Conservation (phyloP, 2,888 invertebrate species). For the Rhingia campestris region DNA sequence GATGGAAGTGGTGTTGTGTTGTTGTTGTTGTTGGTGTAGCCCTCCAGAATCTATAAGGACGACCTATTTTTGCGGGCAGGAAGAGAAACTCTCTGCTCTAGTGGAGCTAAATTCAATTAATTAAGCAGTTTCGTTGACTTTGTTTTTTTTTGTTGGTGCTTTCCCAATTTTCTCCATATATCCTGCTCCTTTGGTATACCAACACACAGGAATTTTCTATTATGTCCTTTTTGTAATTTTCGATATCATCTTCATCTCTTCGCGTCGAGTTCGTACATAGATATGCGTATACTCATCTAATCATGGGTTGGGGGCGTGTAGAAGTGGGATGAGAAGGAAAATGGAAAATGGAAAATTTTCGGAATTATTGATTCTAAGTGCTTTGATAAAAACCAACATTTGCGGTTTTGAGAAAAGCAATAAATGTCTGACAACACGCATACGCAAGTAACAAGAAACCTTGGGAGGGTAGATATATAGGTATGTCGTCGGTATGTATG, state of each 20-base stretch:
- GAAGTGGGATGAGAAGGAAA: conserved; percentile 38
- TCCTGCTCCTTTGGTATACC: conserved; percentile 23
- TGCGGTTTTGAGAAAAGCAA: conserved; percentile 31
- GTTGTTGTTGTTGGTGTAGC: conserved; percentile 1
- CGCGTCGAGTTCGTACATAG: no score
- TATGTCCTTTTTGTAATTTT: conserved; percentile 43
- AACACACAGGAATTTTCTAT: conserved; percentile 16
- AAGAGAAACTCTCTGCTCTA: conserved; percentile 20
- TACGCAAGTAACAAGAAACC: conserved; percentile 12
- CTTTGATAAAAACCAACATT: conserved; percentile 61
- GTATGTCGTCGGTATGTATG: not conserved
- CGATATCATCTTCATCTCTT: conserved; percentile 27
- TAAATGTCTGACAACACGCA: conserved; percentile 31
- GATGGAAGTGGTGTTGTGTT: not conserved
- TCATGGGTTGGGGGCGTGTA: not conserved
- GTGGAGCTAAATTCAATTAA: conserved; percentile 64
- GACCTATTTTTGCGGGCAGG: conserved; percentile 15
- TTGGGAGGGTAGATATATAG: not conserved
- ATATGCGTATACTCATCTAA: no score
- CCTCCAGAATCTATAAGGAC: conserved; percentile 17
- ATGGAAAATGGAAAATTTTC: conserved; percentile 57
- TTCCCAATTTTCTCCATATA: conserved; percentile 37
- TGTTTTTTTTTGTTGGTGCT: conserved; percentile 2
- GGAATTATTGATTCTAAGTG: conserved; percentile 71
- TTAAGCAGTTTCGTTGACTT: conserved; percentile 24